phyloP scores from a whole-genome alignment of 2,113 vertebrate genomes.

The Nannobrachium achirus region DNA sequence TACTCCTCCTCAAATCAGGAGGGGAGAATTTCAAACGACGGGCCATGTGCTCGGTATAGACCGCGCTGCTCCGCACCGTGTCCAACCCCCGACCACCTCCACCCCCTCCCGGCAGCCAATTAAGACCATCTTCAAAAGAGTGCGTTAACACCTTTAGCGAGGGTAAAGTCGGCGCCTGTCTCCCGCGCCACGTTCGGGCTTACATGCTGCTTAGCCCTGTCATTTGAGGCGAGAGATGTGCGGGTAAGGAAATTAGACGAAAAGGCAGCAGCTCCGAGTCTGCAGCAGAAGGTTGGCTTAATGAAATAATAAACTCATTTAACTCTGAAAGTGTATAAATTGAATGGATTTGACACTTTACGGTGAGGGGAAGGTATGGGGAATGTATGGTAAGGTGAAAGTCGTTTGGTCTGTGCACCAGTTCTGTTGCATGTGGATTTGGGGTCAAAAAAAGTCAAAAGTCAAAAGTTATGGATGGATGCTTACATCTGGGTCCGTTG shows the following conservation, averaged over 20 bases:
- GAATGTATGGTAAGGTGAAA: no score
- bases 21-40: constrained; percentile 59
- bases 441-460: no score
- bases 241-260: constrained; percentile 21
- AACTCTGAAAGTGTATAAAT: no score
- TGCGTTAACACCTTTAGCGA: constrained; percentile 60
- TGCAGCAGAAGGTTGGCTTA: no score
- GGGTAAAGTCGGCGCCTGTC: constrained; percentile 58
- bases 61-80: constrained; percentile 2
- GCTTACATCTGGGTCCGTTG: no score
- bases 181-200: constrained; percentile 26
- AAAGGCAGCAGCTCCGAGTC: not conserved
- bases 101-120: constrained; percentile 56
- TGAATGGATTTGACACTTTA: no score
- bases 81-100: constrained; percentile 6
- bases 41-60: constrained; percentile 7
- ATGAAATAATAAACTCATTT: no score
- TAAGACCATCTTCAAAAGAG: constrained; percentile 71
- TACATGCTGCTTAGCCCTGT: constrained; percentile 17
- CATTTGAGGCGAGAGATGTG: constrained; percentile 1
- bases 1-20: constrained; percentile 61
- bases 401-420: no score
- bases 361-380: no score
- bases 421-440: no score
- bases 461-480: no score